Percentiles rank a stretch among this genome's conserved stretches.
Evolutionary conservation across 2,888 invertebrate genomes (phyloP).

Genomic region (Cosmia trapezina): DNA sequence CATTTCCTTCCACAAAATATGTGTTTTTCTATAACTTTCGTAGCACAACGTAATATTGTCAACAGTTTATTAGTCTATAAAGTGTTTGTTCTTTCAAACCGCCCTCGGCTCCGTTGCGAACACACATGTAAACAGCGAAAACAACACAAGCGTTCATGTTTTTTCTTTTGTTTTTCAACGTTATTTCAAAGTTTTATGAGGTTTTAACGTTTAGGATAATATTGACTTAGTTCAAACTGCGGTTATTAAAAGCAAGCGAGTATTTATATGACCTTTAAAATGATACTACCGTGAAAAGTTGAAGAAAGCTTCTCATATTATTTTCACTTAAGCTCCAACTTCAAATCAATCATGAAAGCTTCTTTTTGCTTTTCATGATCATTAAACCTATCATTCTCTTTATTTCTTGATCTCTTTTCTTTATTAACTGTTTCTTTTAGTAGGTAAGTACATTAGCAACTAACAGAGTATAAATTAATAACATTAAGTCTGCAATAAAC

Average conservation of each 20-base stretch:
- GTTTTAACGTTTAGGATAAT: conserved; percentile 52
- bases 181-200: conserved; percentile 50
- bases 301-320: background rate
- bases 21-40: conserved; percentile 27
- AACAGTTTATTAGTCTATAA: conserved; percentile 58
- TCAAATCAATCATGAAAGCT: background rate
- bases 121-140: conserved; percentile 62
- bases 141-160: conserved; percentile 51
- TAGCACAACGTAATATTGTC: conserved; percentile 43
- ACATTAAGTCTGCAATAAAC: conserved; percentile 38
- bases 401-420: background rate
- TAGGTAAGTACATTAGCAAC: background rate
- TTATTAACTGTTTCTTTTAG: background rate
- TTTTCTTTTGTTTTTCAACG: conserved; percentile 41
- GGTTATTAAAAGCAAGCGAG: conserved; percentile 5
- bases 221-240: conserved; percentile 33
- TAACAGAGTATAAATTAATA: conserved; percentile 1
- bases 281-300: background rate
- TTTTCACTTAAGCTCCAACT: background rate
- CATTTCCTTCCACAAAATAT: too few species aligned
- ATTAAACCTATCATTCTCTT: too few species aligned
- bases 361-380: background rate
- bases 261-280: conserved; percentile 4
- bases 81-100: conserved; percentile 57
- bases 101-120: conserved; percentile 39